phyloP scores from a whole-genome alignment of 2,888 invertebrate species.

The Calameuta pallipes region DNA sequence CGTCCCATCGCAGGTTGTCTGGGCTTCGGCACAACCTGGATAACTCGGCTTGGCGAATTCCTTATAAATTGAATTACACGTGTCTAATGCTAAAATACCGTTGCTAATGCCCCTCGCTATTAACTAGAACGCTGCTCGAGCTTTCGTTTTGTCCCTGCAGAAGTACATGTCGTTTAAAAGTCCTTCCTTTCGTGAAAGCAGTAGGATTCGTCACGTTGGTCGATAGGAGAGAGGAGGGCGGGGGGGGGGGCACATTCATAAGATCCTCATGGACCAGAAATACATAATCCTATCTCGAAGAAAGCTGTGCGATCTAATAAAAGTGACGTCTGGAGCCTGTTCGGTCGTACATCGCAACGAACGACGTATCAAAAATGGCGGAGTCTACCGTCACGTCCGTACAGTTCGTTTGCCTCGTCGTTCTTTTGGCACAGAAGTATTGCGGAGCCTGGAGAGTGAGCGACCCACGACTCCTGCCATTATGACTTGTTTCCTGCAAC shows the following conservation, averaged over 20 bases:
- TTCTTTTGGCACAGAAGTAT: not conserved
- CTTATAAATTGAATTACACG: constrained; percentile 39
- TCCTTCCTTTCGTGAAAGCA: not conserved
- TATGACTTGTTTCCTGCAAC: not conserved
- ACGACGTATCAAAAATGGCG: not conserved
- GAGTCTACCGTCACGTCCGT: not conserved
- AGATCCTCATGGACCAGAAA: not conserved
- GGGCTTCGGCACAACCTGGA: not conserved
- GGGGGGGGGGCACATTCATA: not conserved
- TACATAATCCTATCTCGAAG: not conserved
- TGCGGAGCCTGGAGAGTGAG: not conserved
- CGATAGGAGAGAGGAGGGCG: too few relatives aligned
- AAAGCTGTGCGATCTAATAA: not conserved
- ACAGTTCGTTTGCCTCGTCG: not conserved
- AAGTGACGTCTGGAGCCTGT: not conserved
- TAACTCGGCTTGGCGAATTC: constrained; percentile 38
- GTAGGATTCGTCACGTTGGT: not conserved
- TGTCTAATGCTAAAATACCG: constrained; percentile 38
- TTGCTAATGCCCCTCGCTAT: not conserved
- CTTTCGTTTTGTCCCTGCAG: not conserved
- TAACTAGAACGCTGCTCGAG: not conserved
- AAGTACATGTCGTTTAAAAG: not conserved
- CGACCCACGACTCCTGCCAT: not conserved
- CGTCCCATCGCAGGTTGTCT: not conserved
- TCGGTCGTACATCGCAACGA: not conserved